These are phyloP conservation scores for Schizopygopsis malacanthus DNA, from an alignment of 2,797 vertebrate species.

Conservation along the genomic window DNA sequence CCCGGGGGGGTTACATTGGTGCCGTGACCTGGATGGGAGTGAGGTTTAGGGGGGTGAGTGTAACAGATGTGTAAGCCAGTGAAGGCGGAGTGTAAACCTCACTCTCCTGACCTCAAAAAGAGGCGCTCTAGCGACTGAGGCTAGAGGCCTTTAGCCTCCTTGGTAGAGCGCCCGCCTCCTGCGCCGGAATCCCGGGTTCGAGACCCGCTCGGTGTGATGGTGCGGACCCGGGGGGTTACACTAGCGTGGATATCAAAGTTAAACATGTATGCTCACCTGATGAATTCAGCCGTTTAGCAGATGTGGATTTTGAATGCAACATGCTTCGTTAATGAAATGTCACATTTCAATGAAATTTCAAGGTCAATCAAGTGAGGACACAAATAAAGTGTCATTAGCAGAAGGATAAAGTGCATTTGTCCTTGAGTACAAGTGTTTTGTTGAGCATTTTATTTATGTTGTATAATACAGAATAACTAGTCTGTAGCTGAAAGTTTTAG, in stretches of 20 bases:
- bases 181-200: too few relatives aligned
- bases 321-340: slow-evolving; percentile 31
- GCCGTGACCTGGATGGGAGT: too few relatives aligned
- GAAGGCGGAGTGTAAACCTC: too few relatives aligned
- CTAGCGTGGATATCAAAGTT: background rate
- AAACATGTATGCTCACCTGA: background rate
- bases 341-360: slow-evolving; percentile 28
- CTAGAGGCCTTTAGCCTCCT: too few relatives aligned
- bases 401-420: background rate
- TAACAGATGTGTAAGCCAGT: too few relatives aligned
- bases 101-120: too few relatives aligned
- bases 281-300: background rate
- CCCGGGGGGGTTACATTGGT: too few relatives aligned
- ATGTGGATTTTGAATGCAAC: slow-evolving; percentile 5
- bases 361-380: slow-evolving; percentile 10
- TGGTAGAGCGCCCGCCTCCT: too few relatives aligned
- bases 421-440: slow-evolving; percentile 1
- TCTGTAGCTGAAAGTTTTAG: background rate
- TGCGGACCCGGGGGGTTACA: too few relatives aligned
- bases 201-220: too few relatives aligned
- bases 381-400: slow-evolving; percentile 14
- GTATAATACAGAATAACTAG: background rate
- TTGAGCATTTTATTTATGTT: background rate
- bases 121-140: too few relatives aligned
- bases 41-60: too few relatives aligned